These are phyloP conservation scores for Sander vitreus DNA, from an alignment of 2,113 vertebrate genomes.

Conservation along the genomic window DNA sequence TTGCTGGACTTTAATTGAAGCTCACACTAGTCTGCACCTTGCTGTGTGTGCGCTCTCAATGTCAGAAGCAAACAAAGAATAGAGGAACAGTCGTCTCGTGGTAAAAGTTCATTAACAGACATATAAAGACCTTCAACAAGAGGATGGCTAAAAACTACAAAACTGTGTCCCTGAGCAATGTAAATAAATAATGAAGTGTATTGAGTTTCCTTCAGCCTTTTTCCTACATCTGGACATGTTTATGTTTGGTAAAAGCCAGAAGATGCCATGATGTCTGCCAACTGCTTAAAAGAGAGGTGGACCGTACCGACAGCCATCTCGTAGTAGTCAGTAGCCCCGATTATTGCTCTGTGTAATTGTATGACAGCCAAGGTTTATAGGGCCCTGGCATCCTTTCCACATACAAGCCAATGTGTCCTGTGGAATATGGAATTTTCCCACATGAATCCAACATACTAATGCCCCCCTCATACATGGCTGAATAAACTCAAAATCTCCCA, in stretches of 20 bases:
- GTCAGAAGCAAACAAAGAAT: not conserved
- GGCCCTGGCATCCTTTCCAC: not conserved
- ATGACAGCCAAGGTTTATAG: not conserved
- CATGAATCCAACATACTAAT: not conserved
- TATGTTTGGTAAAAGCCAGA: constrained; percentile 15
- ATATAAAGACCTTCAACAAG: not conserved
- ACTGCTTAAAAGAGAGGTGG: not conserved
- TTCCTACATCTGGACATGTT: constrained; percentile 39
- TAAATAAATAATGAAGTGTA: not conserved
- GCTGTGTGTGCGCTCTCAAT: not conserved
- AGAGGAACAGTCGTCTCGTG: not conserved
- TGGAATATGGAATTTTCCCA: not conserved
- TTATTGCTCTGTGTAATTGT: constrained; percentile 9
- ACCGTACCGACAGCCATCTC: not conserved
- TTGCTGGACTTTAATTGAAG: not conserved
- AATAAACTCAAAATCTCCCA: not conserved
- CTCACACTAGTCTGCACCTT: not conserved
- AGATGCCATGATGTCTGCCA: constrained; percentile 15
- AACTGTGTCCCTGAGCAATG: not conserved
- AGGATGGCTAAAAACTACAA: not conserved
- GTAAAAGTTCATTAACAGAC: not conserved
- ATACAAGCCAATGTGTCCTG: constrained; percentile 5
- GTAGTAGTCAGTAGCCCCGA: not conserved
- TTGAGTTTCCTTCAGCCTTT: constrained; percentile 1
- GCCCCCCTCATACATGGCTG: not conserved